Evolutionary conservation across 2,113 vertebrate species (phyloP).

Genomic region (Melanostigma gelatinosum): DNA sequence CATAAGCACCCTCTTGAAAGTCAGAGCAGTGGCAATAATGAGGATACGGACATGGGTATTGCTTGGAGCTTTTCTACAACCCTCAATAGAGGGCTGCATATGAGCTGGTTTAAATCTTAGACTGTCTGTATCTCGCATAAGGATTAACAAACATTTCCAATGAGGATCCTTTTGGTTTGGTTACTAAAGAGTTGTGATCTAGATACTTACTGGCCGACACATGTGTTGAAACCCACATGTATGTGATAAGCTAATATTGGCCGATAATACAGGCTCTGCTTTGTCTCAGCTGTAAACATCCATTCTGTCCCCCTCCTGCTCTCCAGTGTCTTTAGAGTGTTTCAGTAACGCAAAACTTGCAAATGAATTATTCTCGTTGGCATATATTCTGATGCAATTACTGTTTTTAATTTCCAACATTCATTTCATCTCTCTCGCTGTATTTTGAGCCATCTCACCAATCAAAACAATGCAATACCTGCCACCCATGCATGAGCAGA

Average conservation of each 20-base stretch:
- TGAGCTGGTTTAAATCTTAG: constrained; percentile 32
- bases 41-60: constrained; percentile 50
- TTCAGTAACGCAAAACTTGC: neutral
- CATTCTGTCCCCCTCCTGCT: neutral
- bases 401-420: neutral
- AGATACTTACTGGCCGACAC: neutral
- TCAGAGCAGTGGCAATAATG: constrained; percentile 58
- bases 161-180: neutral
- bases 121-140: neutral
- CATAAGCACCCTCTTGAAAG: constrained; percentile 64
- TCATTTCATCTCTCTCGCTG: neutral
- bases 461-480: neutral
- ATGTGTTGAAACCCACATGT: neutral
- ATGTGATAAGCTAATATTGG: neutral
- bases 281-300: neutral
- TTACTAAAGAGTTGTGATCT: neutral
- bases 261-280: neutral
- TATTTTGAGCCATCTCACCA: neutral
- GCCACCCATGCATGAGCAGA: neutral
- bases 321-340: neutral
- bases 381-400: neutral
- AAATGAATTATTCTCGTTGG: neutral
- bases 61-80: constrained; percentile 50
- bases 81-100: constrained; percentile 8
- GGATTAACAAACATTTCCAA: neutral